Percentiles rank a stretch among this genome's conserved stretches.
Conservation (phyloP, 1,140 invertebrate genomes). For the Cydia splendana region DNA sequence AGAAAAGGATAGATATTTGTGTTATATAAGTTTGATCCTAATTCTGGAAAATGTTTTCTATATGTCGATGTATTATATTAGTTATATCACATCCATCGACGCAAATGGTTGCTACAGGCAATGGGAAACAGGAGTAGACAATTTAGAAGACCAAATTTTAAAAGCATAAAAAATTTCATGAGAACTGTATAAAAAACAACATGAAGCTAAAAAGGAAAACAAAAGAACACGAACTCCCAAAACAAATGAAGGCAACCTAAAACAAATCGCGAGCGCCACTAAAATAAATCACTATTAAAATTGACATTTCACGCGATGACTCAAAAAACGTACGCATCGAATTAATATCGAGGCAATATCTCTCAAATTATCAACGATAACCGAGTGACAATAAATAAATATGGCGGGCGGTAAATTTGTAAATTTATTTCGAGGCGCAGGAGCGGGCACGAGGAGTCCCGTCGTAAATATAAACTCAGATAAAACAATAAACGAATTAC, state of each 20-base stretch:
- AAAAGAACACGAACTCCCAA: slow-evolving; percentile 21
- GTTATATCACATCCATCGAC: too few species aligned
- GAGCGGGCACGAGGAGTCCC: slow-evolving; percentile 57
- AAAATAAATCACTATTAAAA: slow-evolving; percentile 73
- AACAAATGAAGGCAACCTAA: slow-evolving; percentile 29
- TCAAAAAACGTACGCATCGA: slow-evolving; percentile 55
- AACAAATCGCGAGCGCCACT: slow-evolving; percentile 44
- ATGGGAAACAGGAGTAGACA: too few species aligned
- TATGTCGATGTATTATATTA: too few species aligned
- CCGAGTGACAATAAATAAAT: slow-evolving; percentile 56
- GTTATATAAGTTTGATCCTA: too few species aligned
- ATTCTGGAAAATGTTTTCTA: too few species aligned
- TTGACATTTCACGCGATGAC: slow-evolving; percentile 69
- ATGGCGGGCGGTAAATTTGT: slow-evolving; percentile 68
- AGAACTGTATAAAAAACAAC: slow-evolving; percentile 8
- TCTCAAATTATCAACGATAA: slow-evolving; percentile 65
- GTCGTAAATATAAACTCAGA: slow-evolving; percentile 74
- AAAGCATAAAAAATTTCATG: slow-evolving; percentile 17
- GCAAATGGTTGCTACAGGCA: too few species aligned
- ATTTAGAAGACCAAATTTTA: background rate
- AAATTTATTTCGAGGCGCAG: slow-evolving; percentile 62
- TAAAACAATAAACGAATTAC: slow-evolving; percentile 79
- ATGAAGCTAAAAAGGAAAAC: background rate
- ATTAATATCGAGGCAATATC: slow-evolving; percentile 70
- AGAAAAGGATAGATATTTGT: background rate